Base-by-base conservation (phyloP, 2,113 vertebrate species). In the Solea senegalensis region DNA sequence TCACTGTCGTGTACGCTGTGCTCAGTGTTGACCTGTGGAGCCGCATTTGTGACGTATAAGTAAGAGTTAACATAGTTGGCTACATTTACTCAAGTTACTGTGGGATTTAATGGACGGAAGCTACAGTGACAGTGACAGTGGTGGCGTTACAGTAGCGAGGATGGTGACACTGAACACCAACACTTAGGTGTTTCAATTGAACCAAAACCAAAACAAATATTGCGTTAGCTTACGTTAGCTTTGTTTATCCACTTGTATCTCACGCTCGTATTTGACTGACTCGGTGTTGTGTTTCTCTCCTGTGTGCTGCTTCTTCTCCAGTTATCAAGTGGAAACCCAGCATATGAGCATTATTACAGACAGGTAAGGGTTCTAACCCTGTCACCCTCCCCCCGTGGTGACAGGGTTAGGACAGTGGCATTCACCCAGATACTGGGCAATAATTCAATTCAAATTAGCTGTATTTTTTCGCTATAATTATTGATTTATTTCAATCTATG, bases 321-420 rank as follows among this genome's bases (percentile, higher is more conserved):
- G 98, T 88, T 99, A 74, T 95, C 95, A 45, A 76, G 89, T 88
- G 96, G 95, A 83, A 96, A 94, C 76, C 94, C 96, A 1, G 72
- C 94, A 8, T 99, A 97, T 28, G 98, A 99, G 74, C 95, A 75
- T 49, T 97, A 96, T 1, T 99, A 98, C 89, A 96, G 97, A 88
- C 95, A 97, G 96, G 98, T 98, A 93, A 45, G 16, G 5, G 11
- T 13, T 48, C 11, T 34, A 5, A 2, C 28, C 5, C 2, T 34
- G 28, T 34, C 3, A 3, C 28, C 5, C 28, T 5, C 28, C 34
- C 34, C 5, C 34, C 5, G 5, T 34, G 34, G 34, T 34, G 3
- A 4, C 34, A 34, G 34, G 34, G 34, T 34, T 34, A 34, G 34
- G 34, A 34, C 34, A 3, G 34, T 34, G 34, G 34, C 34, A 0